Evolutionary conservation across 2,113 vertebrate genomes (phyloP), one percentile per base, ranked within the genome.

Genomic region (Odobenus rosmarus): DNA sequence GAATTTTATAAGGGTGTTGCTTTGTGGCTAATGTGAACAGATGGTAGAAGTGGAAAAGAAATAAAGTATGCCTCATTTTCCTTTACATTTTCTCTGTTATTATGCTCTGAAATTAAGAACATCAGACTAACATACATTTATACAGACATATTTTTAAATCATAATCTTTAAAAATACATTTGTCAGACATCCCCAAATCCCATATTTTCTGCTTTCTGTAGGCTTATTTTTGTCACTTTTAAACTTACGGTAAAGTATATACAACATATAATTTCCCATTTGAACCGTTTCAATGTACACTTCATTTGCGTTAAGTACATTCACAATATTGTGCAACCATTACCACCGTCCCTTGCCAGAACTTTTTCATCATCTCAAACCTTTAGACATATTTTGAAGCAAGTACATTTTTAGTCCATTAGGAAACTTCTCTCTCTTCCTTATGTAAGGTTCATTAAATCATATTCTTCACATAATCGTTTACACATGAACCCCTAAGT

Each of bases 11-110:
- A 97, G 94, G 95, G 96, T 96, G 71, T 79, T 94, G 96, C 95
- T 98, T 97, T 97, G 97, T 97, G 92, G 93, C 94, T 97, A 95
- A 98, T 97, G 95, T 69, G 98, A 98, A 94, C 98, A 98, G 98
- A 98, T 98, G 98, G 97, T 79, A 83, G 91, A 95, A 97, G 82
- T 76, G 93, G 93, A 94, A 93, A 95, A 94, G 96, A 97, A 97
- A 97, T 95, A 97, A 98, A 96, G 88, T 92, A 80, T 85, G 96
- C 96, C 79, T 98, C 91, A 62, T 97, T 98, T 98, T 97, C 90
- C 88, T 93, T 92, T 95, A 96, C 62, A 79, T 94, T 93, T 88
- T 97, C 93, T 90, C 94, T 93, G 88, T 94, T 95, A 74, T 95
- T 95, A 80, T 86, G 53, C 77, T 87, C 42, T 74, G 81, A 95